Conservation (phyloP, 2,113 vertebrate genomes). For the Ondatra zibethicus region DNA sequence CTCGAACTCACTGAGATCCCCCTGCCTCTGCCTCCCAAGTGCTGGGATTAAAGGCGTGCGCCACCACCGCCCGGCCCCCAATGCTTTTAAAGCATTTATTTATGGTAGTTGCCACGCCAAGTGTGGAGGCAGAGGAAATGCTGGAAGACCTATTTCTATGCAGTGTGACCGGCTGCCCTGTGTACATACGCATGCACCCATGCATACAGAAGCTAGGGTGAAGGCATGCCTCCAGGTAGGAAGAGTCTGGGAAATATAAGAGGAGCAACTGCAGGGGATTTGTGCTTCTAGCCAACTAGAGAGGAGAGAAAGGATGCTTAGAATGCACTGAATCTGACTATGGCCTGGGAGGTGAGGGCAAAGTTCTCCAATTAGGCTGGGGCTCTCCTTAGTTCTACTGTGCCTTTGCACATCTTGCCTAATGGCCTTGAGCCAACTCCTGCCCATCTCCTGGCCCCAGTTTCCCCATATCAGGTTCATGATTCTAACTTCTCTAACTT, state of each 20-base stretch:
- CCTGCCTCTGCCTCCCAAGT: no score
- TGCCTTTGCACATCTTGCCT: neutral
- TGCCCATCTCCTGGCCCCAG: neutral
- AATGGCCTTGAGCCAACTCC: neutral
- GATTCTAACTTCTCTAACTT: neutral
- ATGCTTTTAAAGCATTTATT: neutral
- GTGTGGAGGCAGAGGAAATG: neutral
- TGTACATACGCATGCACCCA: fast-evolving
- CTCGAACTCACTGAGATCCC: no score
- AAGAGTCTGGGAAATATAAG: neutral
- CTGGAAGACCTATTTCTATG: neutral
- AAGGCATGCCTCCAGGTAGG: neutral
- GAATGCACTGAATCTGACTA: neutral
- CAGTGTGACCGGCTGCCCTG: no score
- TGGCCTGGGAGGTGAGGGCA: neutral
- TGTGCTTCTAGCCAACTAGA: neutral
- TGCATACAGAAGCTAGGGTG: fast-evolving
- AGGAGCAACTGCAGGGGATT: neutral
- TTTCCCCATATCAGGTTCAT: neutral
- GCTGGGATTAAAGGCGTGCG: no score
- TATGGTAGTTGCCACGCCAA: neutral
- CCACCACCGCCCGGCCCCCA: neutral
- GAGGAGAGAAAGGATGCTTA: neutral
- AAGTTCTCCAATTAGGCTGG: neutral
- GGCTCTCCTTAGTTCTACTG: neutral